phyloP scores from a whole-genome alignment of 2,888 invertebrate species.

The Pterostichus madidus region DNA sequence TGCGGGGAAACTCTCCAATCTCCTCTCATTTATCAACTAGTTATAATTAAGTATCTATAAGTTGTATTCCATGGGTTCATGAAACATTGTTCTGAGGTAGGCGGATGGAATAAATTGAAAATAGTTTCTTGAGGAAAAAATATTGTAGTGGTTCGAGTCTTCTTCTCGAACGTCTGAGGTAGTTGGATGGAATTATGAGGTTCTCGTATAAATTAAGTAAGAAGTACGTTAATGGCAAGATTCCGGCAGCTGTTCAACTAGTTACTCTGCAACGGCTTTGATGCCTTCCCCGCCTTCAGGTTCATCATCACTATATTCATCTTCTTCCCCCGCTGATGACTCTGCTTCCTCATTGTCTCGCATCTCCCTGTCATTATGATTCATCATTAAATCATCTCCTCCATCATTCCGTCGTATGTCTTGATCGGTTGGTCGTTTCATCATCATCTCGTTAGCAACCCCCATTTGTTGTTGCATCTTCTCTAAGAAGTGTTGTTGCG shows the following conservation, averaged over 20 bases:
- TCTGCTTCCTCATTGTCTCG: conserved; percentile 78
- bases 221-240: conserved; percentile 48
- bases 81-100: conserved; percentile 81
- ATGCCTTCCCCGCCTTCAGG: conserved; percentile 73
- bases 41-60: conserved; percentile 39
- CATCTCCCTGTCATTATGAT: conserved; percentile 76
- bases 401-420: conserved; percentile 76
- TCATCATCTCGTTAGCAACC: conserved; percentile 79
- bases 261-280: conserved; percentile 75
- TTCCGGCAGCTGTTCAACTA: conserved; percentile 54
- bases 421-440: conserved; percentile 77
- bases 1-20: conserved; percentile 28
- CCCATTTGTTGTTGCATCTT: conserved; percentile 83
- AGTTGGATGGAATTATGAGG: conserved; percentile 80
- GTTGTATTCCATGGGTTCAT: conserved; percentile 27
- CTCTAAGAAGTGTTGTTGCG: conserved; percentile 82
- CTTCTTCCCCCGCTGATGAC: conserved; percentile 80
- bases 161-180: conserved; percentile 75
- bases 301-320: conserved; percentile 79
- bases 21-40: conserved; percentile 34
- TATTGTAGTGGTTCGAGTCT: conserved; percentile 30
- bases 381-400: conserved; percentile 79
- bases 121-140: conserved; percentile 71
- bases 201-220: conserved; percentile 55
- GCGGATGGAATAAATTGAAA: conserved; percentile 83